Conservation (phyloP, 2,113 vertebrate species). For the Calonectris borealis region DNA sequence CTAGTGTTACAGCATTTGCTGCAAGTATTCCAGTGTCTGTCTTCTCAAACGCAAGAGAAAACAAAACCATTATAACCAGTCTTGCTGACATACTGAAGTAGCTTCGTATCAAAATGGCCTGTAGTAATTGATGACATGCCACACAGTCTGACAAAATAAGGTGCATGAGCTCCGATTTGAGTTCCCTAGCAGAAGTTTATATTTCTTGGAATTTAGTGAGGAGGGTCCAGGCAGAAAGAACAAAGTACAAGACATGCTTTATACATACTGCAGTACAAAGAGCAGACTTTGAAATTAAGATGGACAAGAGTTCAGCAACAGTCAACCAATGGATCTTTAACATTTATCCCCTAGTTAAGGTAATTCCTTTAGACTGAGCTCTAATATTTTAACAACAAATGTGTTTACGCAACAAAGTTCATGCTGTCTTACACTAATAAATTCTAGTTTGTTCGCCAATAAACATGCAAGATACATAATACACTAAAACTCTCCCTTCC, state of each 20-base stretch:
- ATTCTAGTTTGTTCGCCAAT: neutral
- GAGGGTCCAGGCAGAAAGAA: neutral
- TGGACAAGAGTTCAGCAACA: neutral
- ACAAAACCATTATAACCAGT: neutral
- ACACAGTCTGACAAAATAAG: neutral
- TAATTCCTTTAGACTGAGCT: neutral
- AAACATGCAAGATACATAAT: neutral
- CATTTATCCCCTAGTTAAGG: neutral
- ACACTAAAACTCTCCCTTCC: neutral
- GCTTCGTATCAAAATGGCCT: neutral
- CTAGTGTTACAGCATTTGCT: neutral
- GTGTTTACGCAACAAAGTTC: neutral
- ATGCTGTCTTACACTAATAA: neutral
- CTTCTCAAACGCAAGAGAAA: neutral
- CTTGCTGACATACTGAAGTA: neutral
- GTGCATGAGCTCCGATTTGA: neutral
- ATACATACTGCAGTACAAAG: neutral
- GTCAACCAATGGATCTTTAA: neutral
- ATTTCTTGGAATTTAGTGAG: neutral
- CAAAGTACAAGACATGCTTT: neutral
- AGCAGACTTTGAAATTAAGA: neutral
- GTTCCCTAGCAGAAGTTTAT: neutral
- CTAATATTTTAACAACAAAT: neutral
- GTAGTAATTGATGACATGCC: neutral
- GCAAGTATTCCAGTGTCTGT: neutral